A percentile compares a stretch with the other conserved stretches of the same genome.
These are phyloP conservation scores for Delphinus delphis DNA, from an alignment of 2,113 vertebrate species.

Conservation along the genomic window DNA sequence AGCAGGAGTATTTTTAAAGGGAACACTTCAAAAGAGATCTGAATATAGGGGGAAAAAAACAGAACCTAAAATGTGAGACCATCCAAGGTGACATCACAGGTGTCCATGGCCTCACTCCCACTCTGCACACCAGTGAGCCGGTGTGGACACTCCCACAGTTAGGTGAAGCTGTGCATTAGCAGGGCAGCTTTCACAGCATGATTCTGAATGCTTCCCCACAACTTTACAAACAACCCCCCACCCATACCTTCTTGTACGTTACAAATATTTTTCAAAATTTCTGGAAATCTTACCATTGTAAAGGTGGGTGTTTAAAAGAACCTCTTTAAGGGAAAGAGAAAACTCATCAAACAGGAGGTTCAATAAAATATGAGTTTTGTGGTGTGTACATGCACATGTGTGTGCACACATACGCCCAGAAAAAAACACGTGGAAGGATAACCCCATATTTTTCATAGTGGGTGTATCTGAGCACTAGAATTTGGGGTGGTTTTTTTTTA, in stretches of 20 bases:
- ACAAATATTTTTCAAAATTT: background rate
- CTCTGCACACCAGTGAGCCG: background rate
- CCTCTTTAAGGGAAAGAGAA: background rate
- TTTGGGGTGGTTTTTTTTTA: background rate
- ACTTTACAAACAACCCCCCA: background rate
- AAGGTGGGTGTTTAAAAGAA: slow-evolving; percentile 8
- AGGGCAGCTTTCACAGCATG: fast-evolving
- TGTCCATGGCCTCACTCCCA: fast-evolving
- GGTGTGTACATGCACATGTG: background rate
- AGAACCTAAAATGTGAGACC: background rate
- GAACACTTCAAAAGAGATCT: background rate
- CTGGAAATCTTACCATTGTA: background rate
- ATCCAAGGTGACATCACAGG: background rate
- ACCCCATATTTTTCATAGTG: background rate
- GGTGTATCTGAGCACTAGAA: background rate
- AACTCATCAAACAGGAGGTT: background rate
- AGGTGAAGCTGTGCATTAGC: fast-evolving
- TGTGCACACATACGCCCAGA: background rate
- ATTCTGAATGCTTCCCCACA: background rate
- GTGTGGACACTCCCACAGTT: fast-evolving
- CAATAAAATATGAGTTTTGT: background rate
- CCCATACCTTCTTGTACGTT: background rate
- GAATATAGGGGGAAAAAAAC: background rate
- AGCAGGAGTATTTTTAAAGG: slow-evolving; percentile 47
- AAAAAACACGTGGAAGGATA: background rate